These are phyloP conservation scores for Aphrocallistes beatrix DNA, from an alignment of 37 sponge, comb jelly and placozoan species.

Conservation along the genomic window DNA sequence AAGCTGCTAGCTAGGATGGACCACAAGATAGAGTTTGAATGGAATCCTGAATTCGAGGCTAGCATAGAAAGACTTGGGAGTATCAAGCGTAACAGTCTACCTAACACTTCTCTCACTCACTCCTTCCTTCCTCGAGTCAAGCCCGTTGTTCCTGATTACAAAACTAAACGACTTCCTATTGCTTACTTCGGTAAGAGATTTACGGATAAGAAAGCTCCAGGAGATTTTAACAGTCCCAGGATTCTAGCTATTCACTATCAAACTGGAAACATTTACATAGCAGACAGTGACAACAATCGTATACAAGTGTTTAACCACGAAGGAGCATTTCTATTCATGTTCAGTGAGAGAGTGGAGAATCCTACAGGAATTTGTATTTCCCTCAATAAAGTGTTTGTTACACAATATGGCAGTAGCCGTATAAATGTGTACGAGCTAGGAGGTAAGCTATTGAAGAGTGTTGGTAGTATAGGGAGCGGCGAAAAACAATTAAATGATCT, in stretches of 20 bases:
- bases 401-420: neutral
- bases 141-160: slow-evolving; percentile 1
- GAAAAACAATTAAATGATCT: neutral
- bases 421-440: slow-evolving; percentile 12
- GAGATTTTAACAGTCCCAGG: slow-evolving; percentile 40
- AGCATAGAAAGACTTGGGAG: too few relatives aligned
- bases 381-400: neutral
- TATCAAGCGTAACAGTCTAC: too few relatives aligned
- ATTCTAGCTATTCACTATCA: slow-evolving; percentile 36
- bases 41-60: too few relatives aligned
- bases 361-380: neutral
- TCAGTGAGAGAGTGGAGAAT: neutral
- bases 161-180: neutral
- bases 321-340: neutral
- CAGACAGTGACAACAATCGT: slow-evolving; percentile 53
- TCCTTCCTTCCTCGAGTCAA: slow-evolving; percentile 6
- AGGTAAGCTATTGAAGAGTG: slow-evolving; percentile 12
- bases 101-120: too few relatives aligned
- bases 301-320: slow-evolving; percentile 37
- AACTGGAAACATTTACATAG: slow-evolving; percentile 38
- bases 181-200: neutral
- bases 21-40: too few relatives aligned
- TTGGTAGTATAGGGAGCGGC: neutral
- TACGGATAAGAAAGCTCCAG: slow-evolving; percentile 15
- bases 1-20: too few relatives aligned